Evolutionary conservation across 2,797 vertebrate species (phyloP), one percentile per base, ranked within the genome.

Genomic region (Oryzias sinensis): DNA sequence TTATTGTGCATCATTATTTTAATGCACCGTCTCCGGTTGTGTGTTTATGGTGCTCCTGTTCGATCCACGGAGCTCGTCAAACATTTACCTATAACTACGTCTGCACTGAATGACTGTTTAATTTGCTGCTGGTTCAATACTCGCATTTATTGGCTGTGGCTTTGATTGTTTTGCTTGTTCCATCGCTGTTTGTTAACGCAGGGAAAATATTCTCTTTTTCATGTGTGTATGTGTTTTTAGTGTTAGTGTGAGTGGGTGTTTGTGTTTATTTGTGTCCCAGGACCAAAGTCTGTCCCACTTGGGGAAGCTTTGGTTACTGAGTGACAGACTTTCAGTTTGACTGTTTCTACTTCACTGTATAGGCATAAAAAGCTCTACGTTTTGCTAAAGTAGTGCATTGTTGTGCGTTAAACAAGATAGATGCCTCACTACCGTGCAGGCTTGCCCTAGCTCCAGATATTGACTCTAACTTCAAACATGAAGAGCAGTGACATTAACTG

Each of bases 261-360:
- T 48, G 56, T 43, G 33, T 18, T 25, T 65, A 20, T 73, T 61
- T 75, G 60, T 62, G 52, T 37, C 59, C 53, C 81, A 59, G 68
- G 83, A 86, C 84, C 82, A 89, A 89, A 89, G 87, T 89, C 82
- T 85, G 43, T 52, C 56, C 70, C 75, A 41, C 33, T 68, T 68
- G 52, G 64, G 54, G 51, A 43, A 66, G 62, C 59, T 59, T 79
- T 75, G 59, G 83, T 83, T 82, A 87, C 72, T 86, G 61, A 82
- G 52, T 87, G 78, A 81, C 83, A 79, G 70, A 77, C 37, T 16
- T 45, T 1, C 29, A 56, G 47, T 46, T 49, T 57, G 56, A 42
- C 14, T 47, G 17, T 59, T 60, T 53, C 56, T 17, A 37, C 33
- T 37, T 37, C 3, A 37, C 33, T 37, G 9, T 9, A 11, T 11